phyloP scores from a whole-genome alignment of 2,888 invertebrate genomes.

The Diarsia mendica region DNA sequence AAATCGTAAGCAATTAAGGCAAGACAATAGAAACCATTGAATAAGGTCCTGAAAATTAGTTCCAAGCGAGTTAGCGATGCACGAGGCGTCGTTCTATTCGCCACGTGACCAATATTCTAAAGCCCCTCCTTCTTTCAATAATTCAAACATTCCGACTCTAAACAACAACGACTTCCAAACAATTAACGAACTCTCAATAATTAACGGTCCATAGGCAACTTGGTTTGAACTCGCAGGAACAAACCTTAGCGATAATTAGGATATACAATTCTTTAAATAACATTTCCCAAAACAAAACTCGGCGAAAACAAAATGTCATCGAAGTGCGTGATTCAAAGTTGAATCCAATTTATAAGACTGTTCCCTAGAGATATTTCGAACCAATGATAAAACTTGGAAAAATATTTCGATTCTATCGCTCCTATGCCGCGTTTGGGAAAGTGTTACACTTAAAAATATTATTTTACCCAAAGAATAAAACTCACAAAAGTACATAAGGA shows the following conservation, averaged over 20 bases:
- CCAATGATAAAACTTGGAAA: conserved; percentile 85
- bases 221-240: conserved; percentile 63
- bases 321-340: conserved; percentile 84
- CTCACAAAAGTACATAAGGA: conserved; percentile 7
- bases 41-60: conserved; percentile 70
- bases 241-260: conserved; percentile 54
- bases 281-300: conserved; percentile 65
- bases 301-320: conserved; percentile 70
- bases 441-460: conserved; percentile 30
- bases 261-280: conserved; percentile 59
- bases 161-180: conserved; percentile 79
- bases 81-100: conserved; percentile 71
- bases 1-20: conserved; percentile 63
- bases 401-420: conserved; percentile 78
- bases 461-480: conserved; percentile 33
- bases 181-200: conserved; percentile 81
- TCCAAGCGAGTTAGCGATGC: conserved; percentile 69
- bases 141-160: conserved; percentile 79
- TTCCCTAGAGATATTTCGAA: conserved; percentile 85
- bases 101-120: conserved; percentile 78
- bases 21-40: conserved; percentile 72
- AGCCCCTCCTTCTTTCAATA: conserved; percentile 80
- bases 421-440: conserved; percentile 46
- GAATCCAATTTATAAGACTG: conserved; percentile 88
- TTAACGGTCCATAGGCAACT: conserved; percentile 70